These are phyloP conservation scores for Ganaspis brasiliensis DNA, from an alignment of 2,888 invertebrate genomes.

Conservation along the genomic window DNA sequence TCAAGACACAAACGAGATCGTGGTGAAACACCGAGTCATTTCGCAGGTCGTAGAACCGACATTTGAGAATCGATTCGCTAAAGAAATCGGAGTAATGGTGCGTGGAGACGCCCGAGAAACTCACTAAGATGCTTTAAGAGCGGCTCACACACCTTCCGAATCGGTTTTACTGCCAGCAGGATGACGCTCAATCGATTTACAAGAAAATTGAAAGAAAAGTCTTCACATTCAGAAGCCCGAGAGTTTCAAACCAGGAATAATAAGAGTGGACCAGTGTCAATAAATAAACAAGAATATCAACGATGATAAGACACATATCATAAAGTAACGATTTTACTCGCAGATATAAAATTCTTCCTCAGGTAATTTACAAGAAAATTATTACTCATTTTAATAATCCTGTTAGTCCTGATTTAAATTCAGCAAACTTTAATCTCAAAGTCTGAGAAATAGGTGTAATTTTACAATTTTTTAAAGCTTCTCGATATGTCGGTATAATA, in stretches of 20 bases:
- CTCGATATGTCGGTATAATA: no score
- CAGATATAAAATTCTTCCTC: constrained; percentile 23
- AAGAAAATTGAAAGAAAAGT: constrained; percentile 19
- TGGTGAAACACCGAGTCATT: constrained; percentile 9
- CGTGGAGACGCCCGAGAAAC: constrained; percentile 17
- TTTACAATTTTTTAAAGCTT: no score
- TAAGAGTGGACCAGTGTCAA: not conserved
- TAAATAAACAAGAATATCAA: constrained; percentile 28
- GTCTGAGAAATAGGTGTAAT: not conserved
- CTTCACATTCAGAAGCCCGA: constrained; percentile 17
- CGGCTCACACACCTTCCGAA: constrained; percentile 16
- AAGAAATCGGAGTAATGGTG: constrained; percentile 40
- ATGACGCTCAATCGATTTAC: constrained; percentile 33
- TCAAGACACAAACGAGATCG: constrained; percentile 19
- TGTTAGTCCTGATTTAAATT: constrained; percentile 28
- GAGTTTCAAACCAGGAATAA: not conserved
- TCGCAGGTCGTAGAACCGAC: constrained; percentile 23
- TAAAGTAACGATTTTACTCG: constrained; percentile 14
- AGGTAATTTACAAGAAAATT: constrained; percentile 26
- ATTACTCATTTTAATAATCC: constrained; percentile 29
- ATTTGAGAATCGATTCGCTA: constrained; percentile 34
- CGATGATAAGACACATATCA: constrained; percentile 24
- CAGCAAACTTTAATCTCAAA: not conserved
- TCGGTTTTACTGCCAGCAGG: constrained; percentile 32
- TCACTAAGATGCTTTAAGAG: constrained; percentile 37